A percentile compares a stretch with the other conserved stretches of the same genome.
phyloP scores from a whole-genome alignment of 2,113 vertebrate genomes.

The Paramisgurnus dabryanus region DNA sequence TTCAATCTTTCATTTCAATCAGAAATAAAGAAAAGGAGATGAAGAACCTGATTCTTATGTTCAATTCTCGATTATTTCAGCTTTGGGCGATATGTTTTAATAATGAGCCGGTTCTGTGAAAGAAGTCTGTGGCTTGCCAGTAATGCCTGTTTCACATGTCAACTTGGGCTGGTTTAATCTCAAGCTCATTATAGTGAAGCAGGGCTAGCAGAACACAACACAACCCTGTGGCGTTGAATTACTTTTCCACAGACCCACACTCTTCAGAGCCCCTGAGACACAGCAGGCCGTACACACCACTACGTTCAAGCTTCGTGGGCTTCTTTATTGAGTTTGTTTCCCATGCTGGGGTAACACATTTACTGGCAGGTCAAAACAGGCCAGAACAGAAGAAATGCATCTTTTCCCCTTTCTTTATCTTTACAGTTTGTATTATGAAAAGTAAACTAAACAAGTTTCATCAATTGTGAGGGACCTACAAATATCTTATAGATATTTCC shows the following conservation, averaged over 20 bases:
- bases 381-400: neutral
- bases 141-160: conserved; percentile 76
- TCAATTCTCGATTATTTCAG: conserved; percentile 72
- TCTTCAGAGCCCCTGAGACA: conserved; percentile 48
- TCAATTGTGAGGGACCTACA: neutral
- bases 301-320: conserved; percentile 12
- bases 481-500: neutral
- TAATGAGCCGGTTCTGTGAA: conserved; percentile 74
- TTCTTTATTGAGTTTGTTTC: conserved; percentile 75
- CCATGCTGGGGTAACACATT: conserved; percentile 63
- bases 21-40: conserved; percentile 46
- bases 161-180: conserved; percentile 74
- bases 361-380: conserved; percentile 54
- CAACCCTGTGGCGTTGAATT: conserved; percentile 73
- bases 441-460: neutral
- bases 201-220: conserved; percentile 73
- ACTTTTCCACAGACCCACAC: conserved; percentile 68
- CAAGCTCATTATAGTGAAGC: conserved; percentile 75
- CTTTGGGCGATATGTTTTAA: conserved; percentile 79
- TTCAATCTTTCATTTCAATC: conserved; percentile 37
- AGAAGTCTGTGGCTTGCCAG: conserved; percentile 68
- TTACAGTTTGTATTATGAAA: neutral
- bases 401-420: conserved; percentile 6
- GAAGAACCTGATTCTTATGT: conserved; percentile 58
- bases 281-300: conserved; percentile 40